phyloP scores from a whole-genome alignment of 2,888 invertebrate species.

The Amphipoea lucens region DNA sequence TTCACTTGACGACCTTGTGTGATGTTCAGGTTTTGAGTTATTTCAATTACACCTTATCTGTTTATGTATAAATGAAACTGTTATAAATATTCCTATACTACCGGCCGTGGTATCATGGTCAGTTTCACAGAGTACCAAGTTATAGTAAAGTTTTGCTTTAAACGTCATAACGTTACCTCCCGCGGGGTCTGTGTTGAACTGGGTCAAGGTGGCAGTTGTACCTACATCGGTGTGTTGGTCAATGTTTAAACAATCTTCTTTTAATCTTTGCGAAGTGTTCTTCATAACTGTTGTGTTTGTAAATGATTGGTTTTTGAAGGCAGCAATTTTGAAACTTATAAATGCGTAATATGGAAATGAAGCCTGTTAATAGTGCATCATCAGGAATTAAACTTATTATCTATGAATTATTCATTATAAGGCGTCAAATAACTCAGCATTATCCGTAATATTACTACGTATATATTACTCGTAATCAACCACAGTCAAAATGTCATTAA shows the following conservation, averaged over 20 bases:
- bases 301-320: slow-evolving; percentile 11
- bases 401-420: slow-evolving; percentile 23
- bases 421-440: background rate
- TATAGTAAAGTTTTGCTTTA: slow-evolving; percentile 46
- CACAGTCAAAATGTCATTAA: background rate
- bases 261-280: slow-evolving; percentile 26
- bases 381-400: background rate
- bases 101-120: slow-evolving; percentile 33
- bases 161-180: slow-evolving; percentile 52
- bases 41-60: background rate
- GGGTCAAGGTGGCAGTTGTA: slow-evolving; percentile 61
- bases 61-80: slow-evolving; percentile 19
- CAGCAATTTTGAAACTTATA: background rate
- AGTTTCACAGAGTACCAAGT: slow-evolving; percentile 32
- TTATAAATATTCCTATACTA: background rate
- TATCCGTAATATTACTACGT: too few species aligned
- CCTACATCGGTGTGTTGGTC: slow-evolving; percentile 25
- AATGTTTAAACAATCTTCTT: slow-evolving; percentile 46
- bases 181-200: slow-evolving; percentile 51
- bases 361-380: background rate
- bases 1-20: background rate
- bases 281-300: slow-evolving; percentile 4
- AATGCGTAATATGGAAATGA: background rate
- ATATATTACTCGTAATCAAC: slow-evolving; percentile 4
- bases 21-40: background rate